phyloP scores from a whole-genome alignment of 2,113 vertebrate genomes.

The Vidua macroura region DNA sequence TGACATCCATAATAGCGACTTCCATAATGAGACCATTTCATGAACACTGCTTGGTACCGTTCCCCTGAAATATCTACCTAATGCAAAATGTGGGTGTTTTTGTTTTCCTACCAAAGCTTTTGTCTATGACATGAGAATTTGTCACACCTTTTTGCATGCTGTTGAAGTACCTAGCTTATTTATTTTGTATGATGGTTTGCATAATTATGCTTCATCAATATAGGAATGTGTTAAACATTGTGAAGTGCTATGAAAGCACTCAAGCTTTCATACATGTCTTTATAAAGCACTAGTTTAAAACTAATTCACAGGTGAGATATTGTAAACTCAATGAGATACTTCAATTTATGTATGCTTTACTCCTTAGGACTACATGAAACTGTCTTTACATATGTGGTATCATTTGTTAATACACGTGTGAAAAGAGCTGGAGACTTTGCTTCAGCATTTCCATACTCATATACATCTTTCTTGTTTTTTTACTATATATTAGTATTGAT shows the following conservation, averaged over 20 bases:
- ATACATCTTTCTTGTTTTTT: neutral
- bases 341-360: neutral
- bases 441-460: neutral
- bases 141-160: neutral
- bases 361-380: neutral
- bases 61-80: neutral
- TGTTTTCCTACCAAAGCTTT: neutral
- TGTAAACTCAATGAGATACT: neutral
- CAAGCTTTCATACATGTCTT: neutral
- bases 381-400: neutral
- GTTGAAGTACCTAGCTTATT: neutral
- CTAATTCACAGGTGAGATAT: neutral
- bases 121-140: neutral
- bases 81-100: neutral
- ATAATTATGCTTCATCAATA: neutral
- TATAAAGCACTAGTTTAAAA: neutral
- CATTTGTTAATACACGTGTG: neutral
- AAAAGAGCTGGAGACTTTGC: neutral
- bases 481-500: neutral
- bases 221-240: neutral
- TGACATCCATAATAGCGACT: fast-evolving
- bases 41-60: fast-evolving
- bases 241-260: neutral
- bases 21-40: neutral
- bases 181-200: neutral